Base-by-base conservation (phyloP, 2,888 invertebrate genomes). In the Sminthurides aquaticus region DNA sequence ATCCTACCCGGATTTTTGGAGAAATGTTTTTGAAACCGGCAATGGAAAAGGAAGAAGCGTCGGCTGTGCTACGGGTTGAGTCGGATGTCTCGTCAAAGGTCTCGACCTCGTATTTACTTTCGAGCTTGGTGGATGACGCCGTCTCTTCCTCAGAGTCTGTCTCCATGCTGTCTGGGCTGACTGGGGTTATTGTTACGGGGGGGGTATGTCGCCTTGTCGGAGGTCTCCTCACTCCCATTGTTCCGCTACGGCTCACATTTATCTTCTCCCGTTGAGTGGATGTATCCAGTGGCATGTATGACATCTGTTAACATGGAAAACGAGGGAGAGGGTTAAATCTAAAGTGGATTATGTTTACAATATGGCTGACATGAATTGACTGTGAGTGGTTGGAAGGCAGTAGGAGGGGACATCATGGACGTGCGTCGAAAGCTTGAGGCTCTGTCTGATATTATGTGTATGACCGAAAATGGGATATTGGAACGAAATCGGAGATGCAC, bases 141-240 rank as follows among this genome's bases (percentile, higher is more conserved):
- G 22, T 62, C 22, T 55, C 61, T 2, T n/a, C 61, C 2, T 28
- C 26, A 29, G 28, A 20, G 18, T 60, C 66, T 43, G n/a, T n/a
- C n/a, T 70, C 52, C 22, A 20, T 22, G 5, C 5, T 8, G 5
- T 52, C 69, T 20, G 69, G 67, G 57, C 66, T 68, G 49, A 62
- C 68, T 28, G 70, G 67, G 27, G 68, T 60, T 3, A 68, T n/a
- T 24, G 69, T 69, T 27, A 70, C 69, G 15, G 71, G 72, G 15
- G 71, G 72, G 18, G 68, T 70, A 57, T 71, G 73, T 26, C 73
- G 65, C 28, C 74, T 65, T 3, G 82, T 79, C 43, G 83, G 82
- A 48, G 83, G 83, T 67, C 83, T 78, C 67, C 82, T 78, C 62
- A 79, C 77, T 64, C 80, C 80, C 70, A 79, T 77, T 49, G 79